These are phyloP conservation scores for Hyperopisus bebe DNA, from an alignment of 2,113 vertebrate genomes.

Conservation along the genomic window DNA sequence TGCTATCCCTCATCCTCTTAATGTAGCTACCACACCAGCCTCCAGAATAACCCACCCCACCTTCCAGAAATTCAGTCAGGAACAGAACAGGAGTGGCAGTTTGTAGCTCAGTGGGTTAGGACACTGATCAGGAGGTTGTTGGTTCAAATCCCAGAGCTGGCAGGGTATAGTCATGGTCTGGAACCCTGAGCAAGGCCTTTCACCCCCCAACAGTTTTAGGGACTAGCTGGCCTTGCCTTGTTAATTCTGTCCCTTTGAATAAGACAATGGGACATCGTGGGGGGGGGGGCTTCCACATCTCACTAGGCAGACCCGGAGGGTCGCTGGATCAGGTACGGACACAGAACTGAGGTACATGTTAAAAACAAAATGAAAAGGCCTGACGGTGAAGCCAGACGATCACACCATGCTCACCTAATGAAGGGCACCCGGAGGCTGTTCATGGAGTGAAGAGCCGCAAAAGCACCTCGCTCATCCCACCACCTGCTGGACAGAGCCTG, in stretches of 20 bases:
- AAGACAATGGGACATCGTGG: neutral
- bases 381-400: neutral
- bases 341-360: neutral
- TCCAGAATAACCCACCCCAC: neutral
- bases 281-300: neutral
- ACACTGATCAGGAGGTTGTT: neutral
- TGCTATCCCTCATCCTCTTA: neutral
- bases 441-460: slow-evolving; percentile 82
- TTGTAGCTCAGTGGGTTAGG: neutral
- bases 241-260: neutral
- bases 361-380: neutral
- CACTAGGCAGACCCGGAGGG: neutral
- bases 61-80: slow-evolving; percentile 13
- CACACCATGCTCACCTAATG: slow-evolving; percentile 66
- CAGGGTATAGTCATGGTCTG: neutral
- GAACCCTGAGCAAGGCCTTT: neutral
- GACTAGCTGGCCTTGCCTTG: neutral
- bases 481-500: slow-evolving; percentile 75
- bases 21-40: neutral
- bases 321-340: neutral
- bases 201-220: neutral
- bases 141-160: neutral
- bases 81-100: slow-evolving; percentile 24
- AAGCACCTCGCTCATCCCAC: slow-evolving; percentile 88
- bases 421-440: slow-evolving; percentile 93